Conservation (phyloP, 2,888 invertebrate species). For the Thymelicus lineola region DNA sequence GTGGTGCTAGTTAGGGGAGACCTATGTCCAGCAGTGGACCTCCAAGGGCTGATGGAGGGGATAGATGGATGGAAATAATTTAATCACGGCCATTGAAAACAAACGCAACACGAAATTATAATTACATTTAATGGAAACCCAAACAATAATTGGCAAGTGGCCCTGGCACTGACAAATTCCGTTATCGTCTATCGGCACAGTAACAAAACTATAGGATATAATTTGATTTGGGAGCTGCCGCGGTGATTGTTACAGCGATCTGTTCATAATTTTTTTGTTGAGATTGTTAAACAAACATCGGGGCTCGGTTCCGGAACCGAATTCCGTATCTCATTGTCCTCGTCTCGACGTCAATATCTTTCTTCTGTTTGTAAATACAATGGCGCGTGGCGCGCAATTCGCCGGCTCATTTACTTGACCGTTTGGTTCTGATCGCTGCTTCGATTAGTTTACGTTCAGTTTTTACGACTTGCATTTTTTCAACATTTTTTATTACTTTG, state of each 20-base stretch:
- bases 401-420: background rate
- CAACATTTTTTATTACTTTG: background rate
- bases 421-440: background rate
- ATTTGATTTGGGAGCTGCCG: constrained; percentile 11
- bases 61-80: too few species aligned
- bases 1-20: too few species aligned
- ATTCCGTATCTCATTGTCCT: constrained; percentile 29
- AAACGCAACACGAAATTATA: background rate
- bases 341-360: constrained; percentile 9
- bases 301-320: constrained; percentile 23
- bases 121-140: background rate
- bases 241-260: constrained; percentile 16
- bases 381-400: constrained; percentile 4
- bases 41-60: too few species aligned
- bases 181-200: constrained; percentile 9
- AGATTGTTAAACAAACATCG: constrained; percentile 18
- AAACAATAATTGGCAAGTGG: constrained; percentile 2
- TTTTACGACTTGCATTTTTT: background rate
- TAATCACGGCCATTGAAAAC: background rate
- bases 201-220: constrained; percentile 11
- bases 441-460: background rate
- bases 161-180: background rate
- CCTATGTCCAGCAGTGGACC: too few species aligned
- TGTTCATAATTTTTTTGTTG: constrained; percentile 15
- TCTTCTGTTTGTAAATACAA: constrained; percentile 1